Evolutionary conservation across 2,113 vertebrate species (phyloP), one percentile per base, ranked within the genome.

Genomic region (Monopterus albus): DNA sequence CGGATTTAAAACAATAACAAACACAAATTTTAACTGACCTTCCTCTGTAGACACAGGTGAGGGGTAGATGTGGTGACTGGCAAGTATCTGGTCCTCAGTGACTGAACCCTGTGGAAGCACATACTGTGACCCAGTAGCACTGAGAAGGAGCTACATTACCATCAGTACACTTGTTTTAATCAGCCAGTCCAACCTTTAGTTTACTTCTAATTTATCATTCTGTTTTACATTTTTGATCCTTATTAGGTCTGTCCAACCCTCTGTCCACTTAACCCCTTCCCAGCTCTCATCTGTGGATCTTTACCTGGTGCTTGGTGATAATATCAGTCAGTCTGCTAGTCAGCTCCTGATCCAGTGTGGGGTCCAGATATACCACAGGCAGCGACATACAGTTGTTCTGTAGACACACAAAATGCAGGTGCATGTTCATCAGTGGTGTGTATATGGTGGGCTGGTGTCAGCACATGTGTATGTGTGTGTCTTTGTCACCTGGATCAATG

Each of bases 361-460:
- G 91, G 65, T 96, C 94, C 88, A 99, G 92, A 91, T 96, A 98
- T 86, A 98, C 93, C 72, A 93, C 95, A 21, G 97, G 97, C 85
- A 94, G 93, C 77, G 93, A 93, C 87, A 98, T 88, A 82, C 95
- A 96, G 57, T 95, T 98, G 88, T 95, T 98, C 98, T 99, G 79
- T 43, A 52, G 61, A 75, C 35, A 87, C 28, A 57, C 26, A 78
- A 64, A 67, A 47, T 9, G 49, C 2, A 53, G 3, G 14, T 6
- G 2, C n/a, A 59, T 4, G 33, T 23, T 15, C 0, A 39, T 72
- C 3, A 65, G 25, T 13, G 4, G 8, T 8, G 1, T 38, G 8
- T 36, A 6, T n/a, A 8, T 33, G 7, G 6, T 6, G 4, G 18
- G 31, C 8, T 45, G 17, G 14, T 60, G 6, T 20, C 17, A 29